These are phyloP conservation scores for Asteroscopus sphinx DNA, from an alignment of 2,888 invertebrate species.

Conservation along the genomic window DNA sequence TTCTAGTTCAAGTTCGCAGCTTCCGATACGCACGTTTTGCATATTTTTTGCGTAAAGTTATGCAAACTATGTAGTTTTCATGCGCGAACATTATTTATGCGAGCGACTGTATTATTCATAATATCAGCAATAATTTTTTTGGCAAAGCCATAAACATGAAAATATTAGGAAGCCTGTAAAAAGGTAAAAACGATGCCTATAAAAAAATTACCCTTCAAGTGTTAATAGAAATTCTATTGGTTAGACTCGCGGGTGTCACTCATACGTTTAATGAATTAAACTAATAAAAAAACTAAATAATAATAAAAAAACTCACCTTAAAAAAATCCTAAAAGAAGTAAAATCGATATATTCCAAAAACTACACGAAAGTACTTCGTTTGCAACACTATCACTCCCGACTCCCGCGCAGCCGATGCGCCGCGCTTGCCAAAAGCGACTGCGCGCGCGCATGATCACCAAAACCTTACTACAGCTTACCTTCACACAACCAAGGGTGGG, in stretches of 20 bases:
- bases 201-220: neutral
- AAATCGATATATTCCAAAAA: conserved; percentile 13
- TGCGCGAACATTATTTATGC: neutral
- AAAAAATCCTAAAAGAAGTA: conserved; percentile 10
- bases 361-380: conserved; percentile 33
- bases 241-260: too few relatives aligned
- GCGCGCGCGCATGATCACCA: conserved; percentile 31
- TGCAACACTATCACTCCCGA: conserved; percentile 48
- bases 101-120: neutral
- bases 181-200: neutral
- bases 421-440: conserved; percentile 48
- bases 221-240: too few relatives aligned
- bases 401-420: conserved; percentile 56
- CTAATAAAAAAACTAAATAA: neutral
- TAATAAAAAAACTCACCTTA: conserved; percentile 24
- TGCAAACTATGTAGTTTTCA: neutral
- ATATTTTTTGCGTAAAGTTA: conserved; percentile 21
- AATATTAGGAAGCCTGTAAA: neutral
- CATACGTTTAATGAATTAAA: too few relatives aligned
- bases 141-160: too few relatives aligned
- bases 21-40: conserved; percentile 15
- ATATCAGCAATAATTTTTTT: too few relatives aligned
- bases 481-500: conserved; percentile 50
- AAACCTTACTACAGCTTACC: conserved; percentile 46
- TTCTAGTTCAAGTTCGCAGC: conserved; percentile 14